Evolutionary conservation across 2,888 invertebrate species (phyloP).

Genomic region (Gasteruption jaculator): DNA sequence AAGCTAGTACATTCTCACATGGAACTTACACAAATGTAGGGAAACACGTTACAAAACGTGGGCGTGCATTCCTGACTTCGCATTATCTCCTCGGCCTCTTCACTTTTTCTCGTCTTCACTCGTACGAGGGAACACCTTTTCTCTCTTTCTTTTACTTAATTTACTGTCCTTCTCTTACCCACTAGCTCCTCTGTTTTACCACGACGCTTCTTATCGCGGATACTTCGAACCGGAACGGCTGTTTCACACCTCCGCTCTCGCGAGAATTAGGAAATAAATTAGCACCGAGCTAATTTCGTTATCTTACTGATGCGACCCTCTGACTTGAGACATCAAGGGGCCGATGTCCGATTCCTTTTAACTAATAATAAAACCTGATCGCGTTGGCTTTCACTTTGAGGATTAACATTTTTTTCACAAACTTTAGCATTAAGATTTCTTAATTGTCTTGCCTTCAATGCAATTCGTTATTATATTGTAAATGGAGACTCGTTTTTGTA

Average conservation of each 20-base stretch:
- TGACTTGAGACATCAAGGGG: constrained; percentile 35
- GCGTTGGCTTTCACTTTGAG: no score
- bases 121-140: no score
- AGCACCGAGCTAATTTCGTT: constrained; percentile 50
- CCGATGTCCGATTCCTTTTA: constrained; percentile 6
- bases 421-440: no score
- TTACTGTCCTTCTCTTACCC: constrained; percentile 11
- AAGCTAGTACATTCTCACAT: constrained; percentile 39
- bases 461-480: no score
- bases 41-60: constrained; percentile 45
- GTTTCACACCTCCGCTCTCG: constrained; percentile 50
- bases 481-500: no score
- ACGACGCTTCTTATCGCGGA: constrained; percentile 43
- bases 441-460: no score
- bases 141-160: constrained; percentile 15
- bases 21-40: constrained; percentile 35
- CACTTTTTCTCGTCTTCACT: constrained; percentile 23
- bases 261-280: constrained; percentile 51
- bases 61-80: constrained; percentile 47
- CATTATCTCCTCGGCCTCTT: constrained; percentile 44
- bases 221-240: constrained; percentile 44
- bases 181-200: constrained; percentile 19
- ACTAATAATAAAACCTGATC: no score
- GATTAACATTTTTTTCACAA: no score
- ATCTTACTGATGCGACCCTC: constrained; percentile 41